Evolutionary conservation across 2,113 vertebrate genomes (phyloP).

Genomic region (cattle (Bos taurus)): ARS-UCD2.0 NC_037331.1:91242501-91243000

Average conservation of each 20-base stretch:
- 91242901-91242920: neutral
- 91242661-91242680: neutral
- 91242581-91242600: neutral
- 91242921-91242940: conserved; percentile 11
- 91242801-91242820: neutral
- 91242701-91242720: neutral
- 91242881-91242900: neutral
- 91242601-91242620: neutral
- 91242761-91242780: neutral
- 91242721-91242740: neutral
- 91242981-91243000: neutral
- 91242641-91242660: neutral
- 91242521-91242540: neutral
- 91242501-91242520: neutral
- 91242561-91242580: neutral
- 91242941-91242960: conserved; percentile 11
- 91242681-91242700: neutral
- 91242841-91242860: neutral
- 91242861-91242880: neutral
- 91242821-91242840: neutral
- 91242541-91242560: neutral
- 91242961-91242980: neutral
- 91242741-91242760: neutral
- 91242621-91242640: neutral
- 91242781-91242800: neutral